Percentiles rank a stretch among this genome's conserved stretches.
phyloP scores from a whole-genome alignment of 92 coral and sea anemone genomes.

The Pocillopora grandis region DNA sequence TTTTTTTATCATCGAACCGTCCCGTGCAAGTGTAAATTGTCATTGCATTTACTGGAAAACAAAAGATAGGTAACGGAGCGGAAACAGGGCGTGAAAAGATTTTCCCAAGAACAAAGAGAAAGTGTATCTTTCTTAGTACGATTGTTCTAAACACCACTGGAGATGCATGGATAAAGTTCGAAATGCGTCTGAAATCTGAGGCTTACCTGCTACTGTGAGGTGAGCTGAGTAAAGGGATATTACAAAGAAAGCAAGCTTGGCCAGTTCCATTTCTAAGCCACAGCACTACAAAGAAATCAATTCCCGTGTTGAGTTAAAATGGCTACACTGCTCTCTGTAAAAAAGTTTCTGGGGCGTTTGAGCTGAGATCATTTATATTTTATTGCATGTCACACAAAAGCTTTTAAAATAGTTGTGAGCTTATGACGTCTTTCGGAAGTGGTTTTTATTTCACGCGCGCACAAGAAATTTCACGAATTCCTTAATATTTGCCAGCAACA shows the following conservation, averaged over 20 bases:
- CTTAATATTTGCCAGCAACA: not conserved
- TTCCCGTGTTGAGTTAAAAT: not conserved
- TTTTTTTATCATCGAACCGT: no score
- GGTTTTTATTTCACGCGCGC: not conserved
- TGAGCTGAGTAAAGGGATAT: not conserved
- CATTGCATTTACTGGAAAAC: no score
- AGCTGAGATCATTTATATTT: conserved; percentile 15
- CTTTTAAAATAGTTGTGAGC: not conserved
- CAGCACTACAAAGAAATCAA: not conserved
- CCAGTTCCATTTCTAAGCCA: not conserved
- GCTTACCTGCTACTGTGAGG: not conserved
- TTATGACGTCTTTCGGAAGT: conserved; percentile 11
- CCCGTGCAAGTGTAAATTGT: no score
- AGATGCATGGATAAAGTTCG: not conserved
- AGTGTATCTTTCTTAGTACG: no score
- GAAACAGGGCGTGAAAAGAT: no score
- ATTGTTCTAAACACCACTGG: no score
- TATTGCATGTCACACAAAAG: not conserved
- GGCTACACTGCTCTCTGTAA: not conserved
- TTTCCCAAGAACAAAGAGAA: no score
- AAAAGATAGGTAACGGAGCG: no score
- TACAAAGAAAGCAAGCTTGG: not conserved
- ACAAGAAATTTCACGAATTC: not conserved
- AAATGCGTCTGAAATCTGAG: not conserved
- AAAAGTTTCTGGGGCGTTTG: not conserved